Percentiles rank a stretch among this genome's conserved stretches.
phyloP scores from a whole-genome alignment of 2,797 vertebrate species.

The Galagoides demidoff region DNA sequence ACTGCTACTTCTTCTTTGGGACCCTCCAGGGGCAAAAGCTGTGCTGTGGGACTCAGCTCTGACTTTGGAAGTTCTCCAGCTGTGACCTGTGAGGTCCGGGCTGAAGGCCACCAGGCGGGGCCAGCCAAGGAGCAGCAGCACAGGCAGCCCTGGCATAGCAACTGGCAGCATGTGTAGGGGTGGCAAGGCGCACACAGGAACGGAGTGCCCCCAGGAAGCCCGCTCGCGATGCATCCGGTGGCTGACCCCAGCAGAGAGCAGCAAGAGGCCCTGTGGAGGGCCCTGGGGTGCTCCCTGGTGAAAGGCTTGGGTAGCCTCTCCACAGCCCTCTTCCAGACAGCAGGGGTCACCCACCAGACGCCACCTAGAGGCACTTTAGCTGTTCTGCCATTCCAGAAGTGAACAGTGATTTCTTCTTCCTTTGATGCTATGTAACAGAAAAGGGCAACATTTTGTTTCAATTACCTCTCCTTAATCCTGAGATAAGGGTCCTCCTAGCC shows the following conservation, averaged over 20 bases:
- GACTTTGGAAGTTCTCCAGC: conserved; percentile 53
- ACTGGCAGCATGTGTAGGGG: conserved; percentile 66
- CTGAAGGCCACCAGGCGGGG: conserved; percentile 79
- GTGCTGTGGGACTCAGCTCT: conserved; percentile 65
- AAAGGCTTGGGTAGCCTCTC: conserved; percentile 84
- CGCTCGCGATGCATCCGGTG: conserved; percentile 14
- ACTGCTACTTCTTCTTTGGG: conserved; percentile 8
- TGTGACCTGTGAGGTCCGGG: conserved; percentile 55
- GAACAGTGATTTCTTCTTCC: conserved; percentile 86
- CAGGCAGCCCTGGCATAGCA: conserved; percentile 45
- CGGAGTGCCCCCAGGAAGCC: conserved; percentile 57
- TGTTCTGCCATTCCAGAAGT: conserved; percentile 91
- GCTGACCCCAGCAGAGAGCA: neutral
- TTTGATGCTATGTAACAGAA: conserved; percentile 83
- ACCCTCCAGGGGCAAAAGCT: conserved; percentile 77
- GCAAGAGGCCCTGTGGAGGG: conserved; percentile 35
- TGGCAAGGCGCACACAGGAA: conserved; percentile 51
- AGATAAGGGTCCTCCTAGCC: neutral
- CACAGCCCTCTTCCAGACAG: conserved; percentile 86
- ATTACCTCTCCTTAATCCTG: neutral
- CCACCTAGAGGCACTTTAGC: conserved; percentile 84
- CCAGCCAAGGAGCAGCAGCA: conserved; percentile 72
- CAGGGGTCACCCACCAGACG: conserved; percentile 87
- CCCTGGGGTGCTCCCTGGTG: neutral
- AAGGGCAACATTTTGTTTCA: conserved; percentile 30